phyloP scores from a whole-genome alignment of 2,797 vertebrate genomes.

The Anguilla obscura region DNA sequence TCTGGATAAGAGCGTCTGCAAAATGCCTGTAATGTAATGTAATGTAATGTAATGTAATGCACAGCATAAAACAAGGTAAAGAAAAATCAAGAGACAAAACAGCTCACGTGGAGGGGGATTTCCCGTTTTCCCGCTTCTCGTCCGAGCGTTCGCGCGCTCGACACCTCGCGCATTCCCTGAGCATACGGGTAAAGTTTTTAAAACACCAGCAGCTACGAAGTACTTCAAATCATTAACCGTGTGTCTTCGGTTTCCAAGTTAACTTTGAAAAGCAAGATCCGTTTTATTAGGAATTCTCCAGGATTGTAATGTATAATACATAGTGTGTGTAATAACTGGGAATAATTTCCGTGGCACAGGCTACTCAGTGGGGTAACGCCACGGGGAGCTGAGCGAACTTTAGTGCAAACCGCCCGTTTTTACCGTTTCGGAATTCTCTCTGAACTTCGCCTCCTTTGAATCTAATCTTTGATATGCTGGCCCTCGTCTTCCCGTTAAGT shows the following conservation, averaged over 20 bases:
- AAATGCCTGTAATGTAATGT: too few species aligned
- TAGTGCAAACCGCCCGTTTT: slow-evolving; percentile 54
- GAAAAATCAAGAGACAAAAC: too few species aligned
- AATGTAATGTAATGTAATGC: too few species aligned
- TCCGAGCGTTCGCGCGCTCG: too few species aligned
- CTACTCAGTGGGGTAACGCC: slow-evolving; percentile 47
- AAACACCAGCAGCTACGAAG: not conserved
- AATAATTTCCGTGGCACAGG: slow-evolving; percentile 47
- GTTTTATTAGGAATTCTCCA: not conserved
- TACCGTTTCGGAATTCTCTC: slow-evolving; percentile 61
- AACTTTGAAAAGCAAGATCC: not conserved
- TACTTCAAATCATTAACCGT: not conserved
- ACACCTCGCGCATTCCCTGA: not conserved
- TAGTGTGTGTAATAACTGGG: slow-evolving; percentile 57
- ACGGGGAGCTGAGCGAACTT: slow-evolving; percentile 27
- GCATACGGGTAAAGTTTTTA: not conserved
- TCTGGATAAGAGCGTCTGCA: too few species aligned
- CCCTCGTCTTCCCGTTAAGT: slow-evolving; percentile 17
- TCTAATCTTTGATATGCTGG: slow-evolving; percentile 50
- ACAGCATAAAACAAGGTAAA: too few species aligned
- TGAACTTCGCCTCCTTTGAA: slow-evolving; percentile 61
- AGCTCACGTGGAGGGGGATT: too few species aligned
- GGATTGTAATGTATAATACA: slow-evolving; percentile 69
- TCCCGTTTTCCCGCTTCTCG: too few species aligned
- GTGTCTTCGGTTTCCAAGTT: not conserved